Base-by-base conservation (phyloP, 2,797 vertebrate species). In the Gymnoscopelus braueri region DNA sequence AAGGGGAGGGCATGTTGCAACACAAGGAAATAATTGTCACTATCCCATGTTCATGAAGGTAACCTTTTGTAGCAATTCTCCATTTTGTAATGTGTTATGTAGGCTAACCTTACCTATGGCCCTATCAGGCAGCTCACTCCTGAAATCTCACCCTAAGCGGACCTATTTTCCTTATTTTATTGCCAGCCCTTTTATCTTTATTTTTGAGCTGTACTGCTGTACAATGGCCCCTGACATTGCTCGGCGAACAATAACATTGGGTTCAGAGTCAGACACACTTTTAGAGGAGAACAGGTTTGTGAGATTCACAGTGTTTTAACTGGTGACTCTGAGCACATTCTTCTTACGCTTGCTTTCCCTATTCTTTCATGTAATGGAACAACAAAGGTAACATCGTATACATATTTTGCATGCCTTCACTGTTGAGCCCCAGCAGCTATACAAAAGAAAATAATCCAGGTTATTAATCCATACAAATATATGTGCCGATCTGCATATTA, bases 391-490 rank as follows among this genome's bases (percentile, higher is more conserved):
- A 74, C 78, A 39, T 75, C 78, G 54, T 72, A 58, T 75, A 63
- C 48, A 32, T 51, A 53, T 66, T 83, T 47, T 82, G 81, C 81
- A 79, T 82, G 26, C 65, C 67, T 77, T 74, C 65, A 73, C 74
- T 77, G 48, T 63, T 74, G 26, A 76, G 65, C 60, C 72, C 63
- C 68, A 68, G 78, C 62, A 63, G 64, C 76, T 71, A 72, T 71
- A 78, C 75, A 76, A 87, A 80, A 67, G 39, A 39, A 39, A 39
- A 8, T 7, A 39, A 39, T 67, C 59, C 60, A 67, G 64, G 71
- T 83, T 85, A 89, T 84, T 84, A 83, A 81, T 76, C 71, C 76
- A 77, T 71, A 80, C 39, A 80, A 78, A 80, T 78, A 78, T 77
- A 78, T 66, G 64, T 77, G 67, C 62, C 54, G 69, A 60, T 69